Percentiles rank a stretch among this genome's conserved stretches.
Evolutionary conservation across 2,797 vertebrate genomes (phyloP).

Genomic region (Mionectes olivaceus): DNA sequence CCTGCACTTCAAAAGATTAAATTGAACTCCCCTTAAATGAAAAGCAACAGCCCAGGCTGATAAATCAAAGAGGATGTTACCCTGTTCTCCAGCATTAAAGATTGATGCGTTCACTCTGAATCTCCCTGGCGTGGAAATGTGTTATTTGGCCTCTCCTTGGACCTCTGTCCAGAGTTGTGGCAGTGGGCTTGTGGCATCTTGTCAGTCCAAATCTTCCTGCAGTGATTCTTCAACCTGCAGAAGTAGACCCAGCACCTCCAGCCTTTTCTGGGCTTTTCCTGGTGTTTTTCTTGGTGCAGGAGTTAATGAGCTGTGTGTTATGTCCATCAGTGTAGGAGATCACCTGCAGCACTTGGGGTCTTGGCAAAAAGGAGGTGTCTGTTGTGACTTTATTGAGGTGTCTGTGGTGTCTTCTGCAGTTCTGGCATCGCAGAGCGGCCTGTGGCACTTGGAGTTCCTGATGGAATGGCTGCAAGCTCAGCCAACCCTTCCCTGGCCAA

Average conservation of each 20-base stretch:
- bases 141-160: not conserved
- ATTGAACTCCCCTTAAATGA: not conserved
- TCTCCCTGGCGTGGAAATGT: not conserved
- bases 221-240: not conserved
- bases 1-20: not conserved
- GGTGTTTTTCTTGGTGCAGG: not conserved
- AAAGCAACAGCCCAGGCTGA: not conserved
- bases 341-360: not conserved
- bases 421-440: not conserved
- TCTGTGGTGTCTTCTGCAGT: not conserved
- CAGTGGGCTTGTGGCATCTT: rapidly evolving
- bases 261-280: not conserved
- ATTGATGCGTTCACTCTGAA: not conserved
- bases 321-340: rapidly evolving
- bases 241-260: not conserved
- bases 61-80: not conserved
- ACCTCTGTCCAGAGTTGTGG: not conserved
- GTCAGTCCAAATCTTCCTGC: not conserved
- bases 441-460: not conserved
- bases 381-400: not conserved
- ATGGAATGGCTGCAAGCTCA: not conserved
- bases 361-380: not conserved
- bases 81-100: not conserved
- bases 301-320: not conserved
- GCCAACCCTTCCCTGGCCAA: not conserved